A percentile compares a stretch with the other conserved stretches of the same genome.
These are phyloP conservation scores for Oreonectes daqikongensis DNA, from an alignment of 2,797 vertebrate species.

Conservation along the genomic window DNA sequence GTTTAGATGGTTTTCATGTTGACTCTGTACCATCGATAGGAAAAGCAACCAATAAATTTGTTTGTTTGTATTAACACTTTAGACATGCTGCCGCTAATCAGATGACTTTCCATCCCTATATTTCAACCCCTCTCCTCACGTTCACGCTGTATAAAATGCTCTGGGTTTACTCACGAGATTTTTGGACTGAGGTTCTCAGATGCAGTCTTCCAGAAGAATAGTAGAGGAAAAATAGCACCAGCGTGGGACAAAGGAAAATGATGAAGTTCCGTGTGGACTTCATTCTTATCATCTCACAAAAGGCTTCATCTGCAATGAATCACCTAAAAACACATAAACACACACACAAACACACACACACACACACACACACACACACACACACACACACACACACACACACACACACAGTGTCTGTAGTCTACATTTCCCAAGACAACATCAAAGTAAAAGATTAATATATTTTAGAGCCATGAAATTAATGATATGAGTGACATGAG, in stretches of 20 bases:
- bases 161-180: constrained; percentile 81
- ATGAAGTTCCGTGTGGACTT: constrained; percentile 85
- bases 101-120: not conserved
- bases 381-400: constrained; percentile 20
- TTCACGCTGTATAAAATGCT: not conserved
- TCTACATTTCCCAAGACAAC: not conserved
- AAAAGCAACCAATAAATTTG: not conserved
- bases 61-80: not conserved
- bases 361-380: constrained; percentile 27
- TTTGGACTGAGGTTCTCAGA: constrained; percentile 79
- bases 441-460: not conserved
- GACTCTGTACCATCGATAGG: not conserved
- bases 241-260: constrained; percentile 85
- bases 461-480: too few species aligned
- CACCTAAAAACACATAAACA: constrained; percentile 67
- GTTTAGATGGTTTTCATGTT: not conserved
- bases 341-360: constrained; percentile 17
- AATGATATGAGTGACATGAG: too few species aligned
- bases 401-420: not conserved
- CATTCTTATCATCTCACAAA: constrained; percentile 86
- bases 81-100: too few species aligned
- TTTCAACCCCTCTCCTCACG: not conserved
- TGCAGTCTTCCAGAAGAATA: constrained; percentile 88
- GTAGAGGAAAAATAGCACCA: constrained; percentile 89
- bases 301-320: constrained; percentile 70